These are phyloP conservation scores for Drosophila orena DNA, from an alignment of 1,140 invertebrate species.

Conservation along the genomic window DNA sequence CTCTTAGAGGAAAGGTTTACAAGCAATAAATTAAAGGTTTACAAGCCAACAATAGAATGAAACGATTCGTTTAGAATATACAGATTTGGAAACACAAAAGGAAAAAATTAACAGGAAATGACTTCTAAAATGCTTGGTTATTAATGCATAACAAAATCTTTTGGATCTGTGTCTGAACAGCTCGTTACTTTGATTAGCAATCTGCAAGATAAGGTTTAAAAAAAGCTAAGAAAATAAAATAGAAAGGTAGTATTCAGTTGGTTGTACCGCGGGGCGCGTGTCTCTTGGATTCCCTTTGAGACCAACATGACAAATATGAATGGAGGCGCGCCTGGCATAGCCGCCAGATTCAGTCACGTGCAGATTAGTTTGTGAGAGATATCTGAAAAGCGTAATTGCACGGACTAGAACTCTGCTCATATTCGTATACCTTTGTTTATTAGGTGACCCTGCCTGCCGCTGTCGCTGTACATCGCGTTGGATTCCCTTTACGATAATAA, in stretches of 20 bases:
- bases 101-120: constrained; percentile 3
- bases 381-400: constrained; percentile 38
- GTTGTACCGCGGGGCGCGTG: constrained; percentile 64
- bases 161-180: neutral
- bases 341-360: constrained; percentile 23
- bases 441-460: constrained; percentile 55
- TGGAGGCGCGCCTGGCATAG: constrained; percentile 8
- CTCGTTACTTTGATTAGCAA: constrained; percentile 3
- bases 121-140: neutral
- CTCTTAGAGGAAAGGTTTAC: constrained; percentile 23
- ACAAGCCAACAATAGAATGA: constrained; percentile 14
- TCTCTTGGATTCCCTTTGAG: constrained; percentile 84
- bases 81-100: neutral
- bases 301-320: constrained; percentile 43
- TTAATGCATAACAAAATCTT: constrained; percentile 1
- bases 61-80: constrained; percentile 12
- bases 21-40: constrained; percentile 7
- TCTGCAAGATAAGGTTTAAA: constrained; percentile 36
- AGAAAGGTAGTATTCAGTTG: constrained; percentile 19
- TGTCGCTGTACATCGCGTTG: constrained; percentile 73
- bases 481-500: constrained; percentile 73
- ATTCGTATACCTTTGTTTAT: constrained; percentile 20
- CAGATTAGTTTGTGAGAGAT: neutral
- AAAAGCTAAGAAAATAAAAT: constrained; percentile 21
- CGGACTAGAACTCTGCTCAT: constrained; percentile 13